Percentiles rank a stretch among this genome's conserved stretches.
These are phyloP conservation scores for Physeter macrocephalus DNA, from an alignment of 2,113 vertebrate species.

Conservation along the genomic window DNA sequence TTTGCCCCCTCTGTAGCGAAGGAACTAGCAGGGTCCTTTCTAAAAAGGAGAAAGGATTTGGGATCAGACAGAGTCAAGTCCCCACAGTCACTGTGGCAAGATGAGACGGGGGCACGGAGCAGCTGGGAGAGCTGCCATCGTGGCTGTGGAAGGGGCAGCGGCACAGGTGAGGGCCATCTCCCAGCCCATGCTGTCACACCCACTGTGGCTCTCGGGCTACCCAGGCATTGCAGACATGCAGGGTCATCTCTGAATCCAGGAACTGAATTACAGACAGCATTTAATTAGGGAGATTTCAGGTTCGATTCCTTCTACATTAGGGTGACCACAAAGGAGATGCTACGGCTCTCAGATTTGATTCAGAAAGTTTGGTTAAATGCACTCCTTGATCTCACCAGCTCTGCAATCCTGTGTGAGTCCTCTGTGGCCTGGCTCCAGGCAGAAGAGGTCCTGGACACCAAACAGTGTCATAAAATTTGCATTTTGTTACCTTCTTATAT, in stretches of 20 bases:
- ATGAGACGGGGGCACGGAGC: background rate
- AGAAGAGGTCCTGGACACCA: background rate
- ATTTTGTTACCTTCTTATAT: background rate
- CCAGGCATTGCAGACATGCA: background rate
- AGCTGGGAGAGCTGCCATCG: background rate
- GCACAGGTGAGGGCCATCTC: background rate
- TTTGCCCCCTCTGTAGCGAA: background rate
- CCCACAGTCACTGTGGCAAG: background rate
- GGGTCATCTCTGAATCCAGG: background rate
- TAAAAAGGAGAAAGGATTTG: background rate
- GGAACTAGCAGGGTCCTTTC: background rate
- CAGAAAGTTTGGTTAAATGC: background rate
- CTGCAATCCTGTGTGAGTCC: background rate
- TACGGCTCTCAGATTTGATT: background rate
- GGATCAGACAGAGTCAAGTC: background rate
- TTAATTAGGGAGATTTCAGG: background rate
- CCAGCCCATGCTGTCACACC: fast-evolving
- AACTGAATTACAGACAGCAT: background rate
- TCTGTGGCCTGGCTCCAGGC: background rate
- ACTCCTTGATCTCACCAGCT: background rate
- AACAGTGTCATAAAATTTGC: background rate
- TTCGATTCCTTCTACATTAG: background rate
- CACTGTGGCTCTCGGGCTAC: background rate
- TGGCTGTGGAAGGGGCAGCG: background rate
- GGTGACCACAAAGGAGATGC: background rate